A percentile compares a stretch with the other conserved stretches of the same genome.
These are phyloP conservation scores for Phalanger gymnotis DNA, from an alignment of 2,797 vertebrate genomes.

Conservation along the genomic window DNA sequence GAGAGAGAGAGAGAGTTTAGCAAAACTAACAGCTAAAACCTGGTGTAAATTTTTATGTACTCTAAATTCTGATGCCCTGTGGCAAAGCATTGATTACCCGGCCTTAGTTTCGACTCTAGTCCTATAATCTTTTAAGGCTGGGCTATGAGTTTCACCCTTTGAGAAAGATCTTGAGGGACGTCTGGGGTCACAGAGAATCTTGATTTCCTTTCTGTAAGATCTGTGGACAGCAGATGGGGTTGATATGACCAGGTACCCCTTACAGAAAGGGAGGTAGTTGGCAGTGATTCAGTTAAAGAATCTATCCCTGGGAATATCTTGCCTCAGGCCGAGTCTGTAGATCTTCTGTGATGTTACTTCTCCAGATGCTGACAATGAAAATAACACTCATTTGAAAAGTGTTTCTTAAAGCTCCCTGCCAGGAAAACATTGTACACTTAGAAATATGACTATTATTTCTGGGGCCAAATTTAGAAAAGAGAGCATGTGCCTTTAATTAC, in stretches of 20 bases:
- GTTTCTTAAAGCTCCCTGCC: slow-evolving; percentile 74
- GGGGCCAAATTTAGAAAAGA: slow-evolving; percentile 80
- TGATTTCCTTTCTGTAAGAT: neutral
- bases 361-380: slow-evolving; percentile 67
- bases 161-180: neutral
- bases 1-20: neutral
- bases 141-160: neutral
- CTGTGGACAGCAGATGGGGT: neutral
- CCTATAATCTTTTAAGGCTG: neutral
- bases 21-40: neutral
- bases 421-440: slow-evolving; percentile 70
- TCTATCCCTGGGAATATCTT: slow-evolving; percentile 37
- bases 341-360: slow-evolving; percentile 41
- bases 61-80: neutral
- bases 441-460: slow-evolving; percentile 81
- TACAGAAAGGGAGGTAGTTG: neutral
- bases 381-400: slow-evolving; percentile 65
- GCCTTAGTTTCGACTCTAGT: neutral
- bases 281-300: neutral
- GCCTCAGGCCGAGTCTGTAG: slow-evolving; percentile 50
- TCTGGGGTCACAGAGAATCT: neutral
- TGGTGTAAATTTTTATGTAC: neutral
- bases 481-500: slow-evolving; percentile 80
- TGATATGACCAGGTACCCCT: neutral
- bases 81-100: neutral